Evolutionary conservation across 2,888 invertebrate genomes (phyloP), one percentile per base, ranked within the genome.

Genomic region (Cotesia congregata): DNA sequence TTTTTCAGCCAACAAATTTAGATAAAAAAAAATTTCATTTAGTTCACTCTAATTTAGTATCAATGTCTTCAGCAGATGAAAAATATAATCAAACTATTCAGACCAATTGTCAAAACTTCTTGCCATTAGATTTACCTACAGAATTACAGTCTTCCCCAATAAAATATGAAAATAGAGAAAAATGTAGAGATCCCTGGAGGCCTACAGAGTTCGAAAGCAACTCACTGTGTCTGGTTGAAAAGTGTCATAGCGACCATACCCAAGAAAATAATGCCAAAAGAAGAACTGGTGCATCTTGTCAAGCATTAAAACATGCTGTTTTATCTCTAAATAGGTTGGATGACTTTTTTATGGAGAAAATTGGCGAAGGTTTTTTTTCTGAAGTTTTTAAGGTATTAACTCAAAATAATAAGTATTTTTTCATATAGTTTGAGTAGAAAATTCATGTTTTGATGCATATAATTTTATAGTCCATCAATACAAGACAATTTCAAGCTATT

Each of bases 311-410:
- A 87, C 96, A 96, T 84, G 98, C 98, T 69, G 97, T 98, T 75
- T 95, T 97, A 70, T 95, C 96, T 65, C 92, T 98, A 74, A 96
- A 97, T 88, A 94, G 97, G 67, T 93, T 97, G 83, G 98, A 98
- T 90, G 98, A 98, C 92, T 98, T 98, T 90, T 92, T 94, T 83
- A 93, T 95, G 89, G 97, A 97, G 90, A 96, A 96, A 91, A 96
- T 98, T 86, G 98, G 98, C 69, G 92, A 94, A 72, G 98, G 98
- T 81, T 98, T 98, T 91, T 98, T 98, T 92, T 98, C 98, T 4
- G 97, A 98, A 91, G 98, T 98, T 80, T 98, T 96, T 91, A 98
- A 98, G 95, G 98, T 98, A 91, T 92, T 93, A 90, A 61, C 15
- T 41, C 4, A 38, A 15, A 70, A 30, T n/a, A 7, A 60, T 70